phyloP scores from a whole-genome alignment of 1,140 invertebrate genomes.

The Ostrea edulis region DNA sequence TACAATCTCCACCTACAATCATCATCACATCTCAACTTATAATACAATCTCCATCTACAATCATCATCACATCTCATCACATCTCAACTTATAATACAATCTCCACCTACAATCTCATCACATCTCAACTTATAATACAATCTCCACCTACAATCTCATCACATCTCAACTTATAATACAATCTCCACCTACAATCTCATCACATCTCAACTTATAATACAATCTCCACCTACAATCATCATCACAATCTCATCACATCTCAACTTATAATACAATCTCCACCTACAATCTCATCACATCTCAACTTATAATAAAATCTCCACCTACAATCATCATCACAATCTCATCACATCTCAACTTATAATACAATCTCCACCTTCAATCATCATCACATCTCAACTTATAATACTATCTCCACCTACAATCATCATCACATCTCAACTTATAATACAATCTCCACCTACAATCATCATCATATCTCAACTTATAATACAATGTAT shows the following conservation, averaged over 20 bases:
- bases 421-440: constrained; percentile 31
- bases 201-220: constrained; percentile 70
- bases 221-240: constrained; percentile 89
- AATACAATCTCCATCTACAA: constrained; percentile 90
- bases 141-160: constrained; percentile 87
- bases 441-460: too few relatives aligned
- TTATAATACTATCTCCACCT: constrained; percentile 90
- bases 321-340: constrained; percentile 83
- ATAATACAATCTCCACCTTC: constrained; percentile 90
- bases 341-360: neutral
- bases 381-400: neutral
- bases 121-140: constrained; percentile 80
- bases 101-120: constrained; percentile 86
- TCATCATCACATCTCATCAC: neutral
- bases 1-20: constrained; percentile 90
- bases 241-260: neutral
- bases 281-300: constrained; percentile 83
- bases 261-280: constrained; percentile 85
- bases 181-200: too few relatives aligned
- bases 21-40: neutral
- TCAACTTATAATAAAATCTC: constrained; percentile 84
- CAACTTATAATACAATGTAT: neutral
- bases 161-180: too few relatives aligned
- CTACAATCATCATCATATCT: too few relatives aligned
- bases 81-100: constrained; percentile 82